Percentiles rank a stretch among this genome's conserved stretches.
Conservation (phyloP, 1,140 invertebrate genomes). For the Palaemon carinicauda region DNA sequence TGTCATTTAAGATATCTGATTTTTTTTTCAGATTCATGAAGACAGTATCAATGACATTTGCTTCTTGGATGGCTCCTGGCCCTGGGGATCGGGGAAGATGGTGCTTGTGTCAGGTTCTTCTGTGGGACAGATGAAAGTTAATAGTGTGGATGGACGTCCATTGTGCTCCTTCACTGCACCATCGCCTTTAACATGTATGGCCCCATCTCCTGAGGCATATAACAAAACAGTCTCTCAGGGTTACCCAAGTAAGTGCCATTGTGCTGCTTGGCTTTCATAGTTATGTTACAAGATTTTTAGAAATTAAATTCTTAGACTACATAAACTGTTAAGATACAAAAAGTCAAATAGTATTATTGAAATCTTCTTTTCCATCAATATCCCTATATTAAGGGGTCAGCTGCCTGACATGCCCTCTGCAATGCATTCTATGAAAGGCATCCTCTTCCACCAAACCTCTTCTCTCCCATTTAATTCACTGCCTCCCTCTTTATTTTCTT, state of each 20-base stretch:
- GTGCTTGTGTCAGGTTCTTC: slow-evolving; percentile 36
- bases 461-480: no score
- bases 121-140: slow-evolving; percentile 35
- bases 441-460: no score
- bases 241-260: slow-evolving; percentile 42
- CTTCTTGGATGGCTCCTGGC: slow-evolving; percentile 48
- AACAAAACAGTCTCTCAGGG: slow-evolving; percentile 21
- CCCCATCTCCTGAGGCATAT: slow-evolving; percentile 26
- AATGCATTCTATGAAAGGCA: no score
- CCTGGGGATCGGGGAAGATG: slow-evolving; percentile 45
- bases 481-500: no score
- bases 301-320: no score
- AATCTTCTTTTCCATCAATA: no score
- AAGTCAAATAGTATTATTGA: no score
- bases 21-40: slow-evolving; percentile 30
- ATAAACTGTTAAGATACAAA: no score
- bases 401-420: no score
- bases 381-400: no score
- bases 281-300: no score
- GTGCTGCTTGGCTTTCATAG: no score
- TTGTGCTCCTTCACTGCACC: slow-evolving; percentile 32
- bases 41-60: slow-evolving; percentile 42
- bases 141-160: slow-evolving; percentile 37
- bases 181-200: slow-evolving; percentile 19
- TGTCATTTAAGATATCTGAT: not conserved